phyloP scores from a whole-genome alignment of 2,113 vertebrate species.

The Pelobates fuscus region DNA sequence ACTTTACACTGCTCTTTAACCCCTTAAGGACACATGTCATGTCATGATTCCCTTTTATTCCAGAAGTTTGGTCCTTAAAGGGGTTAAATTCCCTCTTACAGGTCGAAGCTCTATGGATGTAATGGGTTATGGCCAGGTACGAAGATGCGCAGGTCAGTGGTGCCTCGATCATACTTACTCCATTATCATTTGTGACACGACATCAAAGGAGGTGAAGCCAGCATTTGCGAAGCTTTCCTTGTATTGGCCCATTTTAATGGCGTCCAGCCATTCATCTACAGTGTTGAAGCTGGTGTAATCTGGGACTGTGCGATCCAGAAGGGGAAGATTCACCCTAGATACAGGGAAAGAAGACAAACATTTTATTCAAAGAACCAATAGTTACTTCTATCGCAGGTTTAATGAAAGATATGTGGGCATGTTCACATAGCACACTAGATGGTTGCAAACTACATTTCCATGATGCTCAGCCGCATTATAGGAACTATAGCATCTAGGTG shows the following conservation, averaged over 20 bases:
- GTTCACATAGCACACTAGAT: background rate
- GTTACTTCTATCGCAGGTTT: background rate
- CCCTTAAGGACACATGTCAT: too few species aligned
- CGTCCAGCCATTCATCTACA: slow-evolving; percentile 94
- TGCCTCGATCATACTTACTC: slow-evolving; percentile 91
- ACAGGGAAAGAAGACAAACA: background rate
- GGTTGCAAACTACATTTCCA: too few species aligned
- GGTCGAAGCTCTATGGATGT: too few species aligned
- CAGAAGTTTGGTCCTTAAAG: too few species aligned
- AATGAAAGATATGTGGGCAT: background rate
- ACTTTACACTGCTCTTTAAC: too few species aligned
- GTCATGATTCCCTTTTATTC: too few species aligned
- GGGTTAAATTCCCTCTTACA: too few species aligned
- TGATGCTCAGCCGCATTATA: too few species aligned
- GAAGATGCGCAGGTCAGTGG: too few species aligned
- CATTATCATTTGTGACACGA: slow-evolving; percentile 93
- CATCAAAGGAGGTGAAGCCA: slow-evolving; percentile 86
- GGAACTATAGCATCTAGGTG: too few species aligned
- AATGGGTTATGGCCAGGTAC: too few species aligned
- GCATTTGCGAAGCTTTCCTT: slow-evolving; percentile 90
- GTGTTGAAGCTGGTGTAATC: slow-evolving; percentile 94
- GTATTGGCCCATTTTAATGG: slow-evolving; percentile 98
- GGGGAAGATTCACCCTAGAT: slow-evolving; percentile 85
- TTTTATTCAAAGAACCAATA: background rate
- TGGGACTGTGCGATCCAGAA: slow-evolving; percentile 90